Evolutionary conservation across 2,113 vertebrate species (phyloP).

Genomic region (Physeter macrocephalus): DNA sequence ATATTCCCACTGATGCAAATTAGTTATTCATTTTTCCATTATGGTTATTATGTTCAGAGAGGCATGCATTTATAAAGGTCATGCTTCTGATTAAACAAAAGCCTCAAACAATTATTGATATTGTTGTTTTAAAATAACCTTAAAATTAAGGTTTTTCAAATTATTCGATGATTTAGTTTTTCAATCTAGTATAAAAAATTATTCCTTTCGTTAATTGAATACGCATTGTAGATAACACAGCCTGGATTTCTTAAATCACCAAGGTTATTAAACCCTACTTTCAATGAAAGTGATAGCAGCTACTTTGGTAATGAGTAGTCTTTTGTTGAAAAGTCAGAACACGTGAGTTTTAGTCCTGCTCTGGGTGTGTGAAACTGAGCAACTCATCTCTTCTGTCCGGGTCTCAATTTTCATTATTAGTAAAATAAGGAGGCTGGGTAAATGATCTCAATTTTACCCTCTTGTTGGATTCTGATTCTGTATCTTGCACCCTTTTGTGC

Average conservation of each 20-base stretch:
- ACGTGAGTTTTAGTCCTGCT: neutral
- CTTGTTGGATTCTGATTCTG: neutral
- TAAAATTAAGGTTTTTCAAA: neutral
- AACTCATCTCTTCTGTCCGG: neutral
- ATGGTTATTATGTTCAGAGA: neutral
- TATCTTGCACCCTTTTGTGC: neutral
- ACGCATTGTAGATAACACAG: neutral
- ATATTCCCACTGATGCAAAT: neutral
- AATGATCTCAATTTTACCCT: neutral
- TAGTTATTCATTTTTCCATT: neutral
- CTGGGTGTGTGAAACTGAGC: neutral
- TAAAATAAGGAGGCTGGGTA: neutral
- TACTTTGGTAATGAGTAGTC: neutral
- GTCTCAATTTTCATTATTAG: neutral
- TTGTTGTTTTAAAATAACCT: neutral
- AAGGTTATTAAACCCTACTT: neutral
- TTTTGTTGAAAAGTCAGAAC: neutral
- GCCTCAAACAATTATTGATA: neutral
- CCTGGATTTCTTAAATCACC: neutral
- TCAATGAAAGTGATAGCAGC: neutral
- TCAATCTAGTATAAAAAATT: neutral
- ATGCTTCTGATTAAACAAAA: constrained; percentile 3
- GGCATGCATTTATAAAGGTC: neutral
- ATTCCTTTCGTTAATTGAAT: neutral
- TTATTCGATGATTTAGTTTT: neutral